phyloP scores from a whole-genome alignment of 2,888 invertebrate genomes.

The Clistopyga incitator region DNA sequence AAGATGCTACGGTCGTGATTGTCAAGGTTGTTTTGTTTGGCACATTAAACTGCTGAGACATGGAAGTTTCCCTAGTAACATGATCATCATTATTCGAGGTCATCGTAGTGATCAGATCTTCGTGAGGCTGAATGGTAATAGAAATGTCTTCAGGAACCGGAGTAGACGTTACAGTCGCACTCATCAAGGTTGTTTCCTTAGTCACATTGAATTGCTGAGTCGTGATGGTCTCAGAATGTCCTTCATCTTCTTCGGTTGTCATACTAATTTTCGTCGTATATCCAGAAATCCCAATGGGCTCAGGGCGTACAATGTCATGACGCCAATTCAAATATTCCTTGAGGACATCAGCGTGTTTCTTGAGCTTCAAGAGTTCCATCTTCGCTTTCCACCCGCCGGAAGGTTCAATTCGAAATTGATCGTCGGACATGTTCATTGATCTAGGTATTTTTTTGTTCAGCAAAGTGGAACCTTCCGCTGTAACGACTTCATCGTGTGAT shows the following conservation, averaged over 20 bases:
- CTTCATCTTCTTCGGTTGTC: conserved; percentile 14
- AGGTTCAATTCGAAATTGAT: conserved; percentile 50
- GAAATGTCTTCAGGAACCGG: neutral
- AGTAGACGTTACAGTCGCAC: neutral
- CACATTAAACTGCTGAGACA: neutral
- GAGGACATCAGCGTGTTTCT: conserved; percentile 69
- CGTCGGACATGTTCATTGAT: neutral
- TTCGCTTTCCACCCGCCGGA: conserved; percentile 67
- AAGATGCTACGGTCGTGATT: neutral
- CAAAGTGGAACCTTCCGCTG: neutral
- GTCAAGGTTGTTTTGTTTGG: neutral
- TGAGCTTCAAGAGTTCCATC: conserved; percentile 70
- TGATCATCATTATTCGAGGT: conserved; percentile 10
- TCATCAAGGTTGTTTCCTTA: neutral
- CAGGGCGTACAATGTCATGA: conserved; percentile 53
- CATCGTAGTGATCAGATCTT: neutral
- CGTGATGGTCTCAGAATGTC: neutral
- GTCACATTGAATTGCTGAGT: neutral
- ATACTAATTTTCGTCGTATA: conserved; percentile 57
- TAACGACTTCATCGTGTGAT: neutral
- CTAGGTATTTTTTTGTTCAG: neutral
- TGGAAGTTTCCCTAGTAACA: neutral
- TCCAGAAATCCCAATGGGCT: conserved; percentile 34
- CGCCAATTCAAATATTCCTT: conserved; percentile 71
- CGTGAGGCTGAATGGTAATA: neutral